Percentiles rank a stretch among this genome's conserved stretches.
phyloP scores from a whole-genome alignment of 1,140 invertebrate species.

The Oryctes rhinoceros region DNA sequence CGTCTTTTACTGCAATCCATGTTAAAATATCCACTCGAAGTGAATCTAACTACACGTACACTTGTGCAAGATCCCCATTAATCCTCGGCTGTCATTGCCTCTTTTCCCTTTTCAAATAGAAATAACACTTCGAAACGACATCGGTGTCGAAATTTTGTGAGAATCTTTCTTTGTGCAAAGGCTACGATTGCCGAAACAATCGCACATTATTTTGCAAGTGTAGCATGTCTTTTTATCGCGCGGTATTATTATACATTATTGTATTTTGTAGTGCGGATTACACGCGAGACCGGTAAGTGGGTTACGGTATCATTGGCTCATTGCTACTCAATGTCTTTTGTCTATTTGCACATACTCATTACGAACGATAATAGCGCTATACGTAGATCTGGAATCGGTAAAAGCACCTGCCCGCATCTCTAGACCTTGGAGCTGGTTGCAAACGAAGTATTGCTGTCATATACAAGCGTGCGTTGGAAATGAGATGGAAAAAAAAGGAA shows the following conservation, averaged over 20 bases:
- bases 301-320: constrained; percentile 17
- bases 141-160: constrained; percentile 2
- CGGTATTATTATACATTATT: constrained; percentile 12
- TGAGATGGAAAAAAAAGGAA: neutral
- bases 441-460: neutral
- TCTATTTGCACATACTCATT: neutral
- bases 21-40: too few relatives aligned
- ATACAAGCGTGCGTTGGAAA: neutral
- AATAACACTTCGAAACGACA: constrained; percentile 14
- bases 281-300: constrained; percentile 14
- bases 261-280: constrained; percentile 6
- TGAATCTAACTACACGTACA: neutral
- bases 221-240: neutral
- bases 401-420: constrained; percentile 7
- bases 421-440: neutral
- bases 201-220: constrained; percentile 13
- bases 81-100: neutral
- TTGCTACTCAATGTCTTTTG: constrained; percentile 18
- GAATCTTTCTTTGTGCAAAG: constrained; percentile 14
- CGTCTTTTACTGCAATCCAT: too few relatives aligned
- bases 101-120: neutral
- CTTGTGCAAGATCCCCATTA: constrained; percentile 10
- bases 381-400: neutral
- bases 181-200: constrained; percentile 9
- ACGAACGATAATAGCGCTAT: neutral